These are phyloP conservation scores for Columba livia DNA, from an alignment of 2,113 vertebrate genomes.

Conservation along the genomic window DNA sequence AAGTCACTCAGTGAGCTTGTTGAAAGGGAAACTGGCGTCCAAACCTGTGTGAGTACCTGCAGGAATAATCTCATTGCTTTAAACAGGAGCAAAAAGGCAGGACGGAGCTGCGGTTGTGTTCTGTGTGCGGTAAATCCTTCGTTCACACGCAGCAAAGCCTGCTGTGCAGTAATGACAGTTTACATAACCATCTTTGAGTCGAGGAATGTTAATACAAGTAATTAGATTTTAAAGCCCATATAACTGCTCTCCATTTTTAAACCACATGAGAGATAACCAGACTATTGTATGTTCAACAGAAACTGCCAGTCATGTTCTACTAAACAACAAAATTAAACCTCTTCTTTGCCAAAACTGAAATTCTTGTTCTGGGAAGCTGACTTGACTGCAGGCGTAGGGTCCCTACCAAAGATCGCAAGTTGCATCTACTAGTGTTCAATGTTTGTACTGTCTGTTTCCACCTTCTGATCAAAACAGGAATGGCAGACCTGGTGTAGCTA, in stretches of 20 bases:
- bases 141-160: not conserved
- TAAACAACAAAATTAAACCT: not conserved
- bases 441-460: slow-evolving; percentile 52
- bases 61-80: not conserved
- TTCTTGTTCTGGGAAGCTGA: not conserved
- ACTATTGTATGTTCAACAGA: not conserved
- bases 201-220: not conserved
- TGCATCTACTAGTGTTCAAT: not conserved
- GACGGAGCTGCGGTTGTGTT: not conserved
- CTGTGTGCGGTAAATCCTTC: not conserved
- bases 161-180: not conserved
- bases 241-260: not conserved
- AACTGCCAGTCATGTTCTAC: not conserved
- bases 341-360: slow-evolving; percentile 50
- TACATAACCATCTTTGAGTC: not conserved
- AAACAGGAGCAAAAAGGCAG: not conserved
- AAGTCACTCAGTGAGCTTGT: not conserved
- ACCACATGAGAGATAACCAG: not conserved
- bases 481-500: not conserved
- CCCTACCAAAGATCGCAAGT: slow-evolving; percentile 36
- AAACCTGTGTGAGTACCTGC: not conserved
- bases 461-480: slow-evolving; percentile 14
- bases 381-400: not conserved
- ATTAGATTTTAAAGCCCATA: not conserved
- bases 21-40: not conserved